phyloP scores from a whole-genome alignment of 2,113 vertebrate genomes.

The Sphyrna mokarran region DNA sequence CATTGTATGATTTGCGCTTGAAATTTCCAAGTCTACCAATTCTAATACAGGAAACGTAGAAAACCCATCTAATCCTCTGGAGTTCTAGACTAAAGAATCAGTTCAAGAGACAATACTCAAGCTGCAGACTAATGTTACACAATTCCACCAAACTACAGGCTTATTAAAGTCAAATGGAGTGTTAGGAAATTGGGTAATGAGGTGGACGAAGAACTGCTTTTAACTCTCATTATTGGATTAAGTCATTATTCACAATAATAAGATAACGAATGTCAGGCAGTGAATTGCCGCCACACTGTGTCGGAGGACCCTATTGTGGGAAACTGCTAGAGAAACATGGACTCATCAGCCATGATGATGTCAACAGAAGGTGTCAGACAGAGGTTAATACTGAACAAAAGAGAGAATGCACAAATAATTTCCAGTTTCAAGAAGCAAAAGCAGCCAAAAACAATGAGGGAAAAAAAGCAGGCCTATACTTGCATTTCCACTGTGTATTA shows the following conservation, averaged over 20 bases:
- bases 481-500: background rate
- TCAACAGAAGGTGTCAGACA: background rate
- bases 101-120: background rate
- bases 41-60: background rate
- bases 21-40: background rate
- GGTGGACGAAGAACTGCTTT: background rate
- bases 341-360: background rate
- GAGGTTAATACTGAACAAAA: background rate
- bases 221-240: background rate
- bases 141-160: background rate
- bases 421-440: background rate
- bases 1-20: background rate
- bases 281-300: background rate
- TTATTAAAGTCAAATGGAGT: background rate
- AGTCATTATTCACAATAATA: background rate
- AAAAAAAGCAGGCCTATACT: background rate
- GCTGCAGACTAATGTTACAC: background rate
- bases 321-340: background rate
- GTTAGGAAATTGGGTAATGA: background rate
- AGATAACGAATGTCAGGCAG: background rate
- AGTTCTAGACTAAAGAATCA: background rate
- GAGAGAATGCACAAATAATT: background rate
- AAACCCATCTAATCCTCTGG: background rate
- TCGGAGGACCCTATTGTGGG: background rate
- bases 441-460: background rate